Evolutionary conservation across 2,888 invertebrate species (phyloP), one percentile per base, ranked within the genome.

Genomic region (Drosophila leonis): DNA sequence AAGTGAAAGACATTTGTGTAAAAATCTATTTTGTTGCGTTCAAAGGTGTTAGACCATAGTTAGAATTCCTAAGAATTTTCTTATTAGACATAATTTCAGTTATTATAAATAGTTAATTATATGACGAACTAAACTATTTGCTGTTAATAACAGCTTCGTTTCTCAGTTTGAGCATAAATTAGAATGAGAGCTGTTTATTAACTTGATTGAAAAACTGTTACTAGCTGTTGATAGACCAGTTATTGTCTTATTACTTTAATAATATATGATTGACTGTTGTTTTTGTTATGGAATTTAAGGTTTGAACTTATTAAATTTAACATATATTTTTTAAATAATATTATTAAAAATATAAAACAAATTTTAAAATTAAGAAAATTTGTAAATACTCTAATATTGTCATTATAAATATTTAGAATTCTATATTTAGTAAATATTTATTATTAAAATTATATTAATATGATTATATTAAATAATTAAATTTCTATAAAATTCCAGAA

Each of bases 21-120:
- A 15, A 20, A 20, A 15, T 24, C 1, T 4, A 13, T 18, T 20
- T 20, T 0, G 6, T 3, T 2, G 18, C 31, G 6, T 3, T 18
- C 29, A 31, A n/a, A 27, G 31, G 7, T 18, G 31, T 31, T n/a
- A n/a, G 29, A 27, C 0, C 10, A n/a, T 29, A n/a, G n/a, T 10
- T 6, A 0, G 7, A 31, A 33, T 31, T 49, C 31, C 18, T 8
- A 13, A 13, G 18, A 13, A 49, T 49, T 31, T 20, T 18, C 49
- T 0, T 13, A 49, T 49, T 49, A 49, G 13, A 33, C 18, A 4
- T 49, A 49, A 49, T 49, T 49, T 49, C 49, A 31, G 49, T 49
- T 31, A 49, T 49, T 49, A 49, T 4, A 31, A 33, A 13, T 49
- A 31, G 31, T 49, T 49, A 49, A 49, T 49, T 49, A 49, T 31